Conservation (phyloP, 92 coral and sea anemone genomes). For the Metridium senile region DNA sequence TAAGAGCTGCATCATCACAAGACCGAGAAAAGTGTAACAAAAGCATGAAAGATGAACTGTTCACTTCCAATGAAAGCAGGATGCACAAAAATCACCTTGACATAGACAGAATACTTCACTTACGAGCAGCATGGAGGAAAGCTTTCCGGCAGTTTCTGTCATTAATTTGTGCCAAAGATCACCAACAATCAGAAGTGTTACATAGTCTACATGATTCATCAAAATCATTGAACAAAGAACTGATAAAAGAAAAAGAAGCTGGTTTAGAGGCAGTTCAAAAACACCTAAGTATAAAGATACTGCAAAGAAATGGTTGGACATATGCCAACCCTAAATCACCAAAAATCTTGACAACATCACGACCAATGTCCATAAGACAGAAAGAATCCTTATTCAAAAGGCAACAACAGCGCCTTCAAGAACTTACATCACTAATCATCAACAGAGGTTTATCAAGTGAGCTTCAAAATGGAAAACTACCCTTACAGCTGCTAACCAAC, state of each 20-base stretch:
- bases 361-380: neutral
- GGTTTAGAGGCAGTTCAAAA: neutral
- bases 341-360: neutral
- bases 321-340: neutral
- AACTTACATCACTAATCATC: neutral
- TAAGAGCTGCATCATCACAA: neutral
- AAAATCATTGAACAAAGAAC: neutral
- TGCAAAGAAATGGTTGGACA: neutral
- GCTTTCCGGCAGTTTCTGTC: slow-evolving; percentile 10
- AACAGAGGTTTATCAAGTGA: neutral
- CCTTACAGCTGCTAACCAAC: neutral
- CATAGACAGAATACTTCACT: neutral
- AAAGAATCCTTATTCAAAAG: neutral
- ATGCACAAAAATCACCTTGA: neutral
- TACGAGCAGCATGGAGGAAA: slow-evolving; percentile 38
- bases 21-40: neutral
- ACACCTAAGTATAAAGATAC: neutral
- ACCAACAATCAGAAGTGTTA: neutral
- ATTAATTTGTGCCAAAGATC: too few species aligned
- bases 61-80: neutral
- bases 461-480: neutral
- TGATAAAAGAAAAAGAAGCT: neutral
- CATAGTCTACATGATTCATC: neutral
- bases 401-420: neutral
- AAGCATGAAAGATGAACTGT: neutral